Percentiles rank a stretch among this genome's conserved stretches.
Evolutionary conservation across 2,797 vertebrate species (phyloP).

Genomic region (Trichosurus vulpecula): DNA sequence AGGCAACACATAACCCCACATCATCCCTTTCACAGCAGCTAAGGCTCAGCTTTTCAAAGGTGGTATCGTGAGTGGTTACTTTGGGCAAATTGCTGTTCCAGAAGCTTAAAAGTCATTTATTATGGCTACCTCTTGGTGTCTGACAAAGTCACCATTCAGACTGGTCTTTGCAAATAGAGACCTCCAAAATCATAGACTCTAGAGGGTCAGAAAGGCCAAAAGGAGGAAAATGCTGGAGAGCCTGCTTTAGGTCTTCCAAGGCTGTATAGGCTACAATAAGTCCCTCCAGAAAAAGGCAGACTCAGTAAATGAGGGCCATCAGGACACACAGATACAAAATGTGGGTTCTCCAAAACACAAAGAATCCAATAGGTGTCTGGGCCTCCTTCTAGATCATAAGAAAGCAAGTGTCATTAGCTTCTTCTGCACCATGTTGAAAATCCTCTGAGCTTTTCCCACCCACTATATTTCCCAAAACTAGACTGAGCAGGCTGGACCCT

Average conservation of each 20-base stretch:
- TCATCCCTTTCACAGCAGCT: not conserved
- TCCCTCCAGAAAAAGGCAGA: not conserved
- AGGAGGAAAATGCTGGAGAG: not conserved
- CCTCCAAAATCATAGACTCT: not conserved
- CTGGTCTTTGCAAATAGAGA: not conserved
- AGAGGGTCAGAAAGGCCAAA: not conserved
- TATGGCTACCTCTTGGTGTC: not conserved
- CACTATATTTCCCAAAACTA: not conserved
- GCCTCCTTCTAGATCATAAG: not conserved
- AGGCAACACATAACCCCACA: not conserved
- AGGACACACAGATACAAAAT: not conserved
- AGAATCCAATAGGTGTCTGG: not conserved
- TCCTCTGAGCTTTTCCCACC: not conserved
- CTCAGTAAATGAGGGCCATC: not conserved
- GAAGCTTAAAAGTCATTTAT: not conserved
- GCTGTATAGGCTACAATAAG: not conserved
- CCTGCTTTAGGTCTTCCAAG: not conserved
- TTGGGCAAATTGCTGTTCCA: not conserved
- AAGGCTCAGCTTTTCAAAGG: not conserved
- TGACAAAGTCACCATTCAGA: not conserved
- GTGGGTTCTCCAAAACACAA: not conserved
- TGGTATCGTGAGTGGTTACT: not conserved
- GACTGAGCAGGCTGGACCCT: not conserved
- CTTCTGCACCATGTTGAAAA: not conserved
- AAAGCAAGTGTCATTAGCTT: not conserved